Conservation (phyloP, 2,888 invertebrate genomes). For the Drosophila crucigera region DNA sequence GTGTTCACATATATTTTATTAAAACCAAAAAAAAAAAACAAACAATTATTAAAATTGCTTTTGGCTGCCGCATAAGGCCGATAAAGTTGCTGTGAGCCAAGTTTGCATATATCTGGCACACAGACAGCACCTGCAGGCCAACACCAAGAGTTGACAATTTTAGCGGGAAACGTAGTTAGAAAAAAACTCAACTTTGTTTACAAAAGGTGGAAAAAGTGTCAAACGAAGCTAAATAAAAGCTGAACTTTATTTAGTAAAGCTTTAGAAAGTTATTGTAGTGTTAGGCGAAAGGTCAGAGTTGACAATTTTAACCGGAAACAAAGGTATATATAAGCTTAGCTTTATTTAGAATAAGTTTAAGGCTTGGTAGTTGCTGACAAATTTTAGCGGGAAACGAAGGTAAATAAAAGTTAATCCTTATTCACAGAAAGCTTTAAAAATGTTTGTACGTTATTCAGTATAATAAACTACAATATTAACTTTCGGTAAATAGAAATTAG, state of each 20-base stretch:
- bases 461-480: neutral
- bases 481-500: neutral
- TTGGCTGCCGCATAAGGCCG: slow-evolving; percentile 37
- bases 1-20: slow-evolving; percentile 55
- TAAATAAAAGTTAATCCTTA: neutral
- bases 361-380: neutral
- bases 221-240: neutral
- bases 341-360: neutral
- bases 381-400: neutral
- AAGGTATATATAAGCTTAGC: neutral
- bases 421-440: neutral
- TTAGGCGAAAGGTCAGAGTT: neutral
- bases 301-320: neutral
- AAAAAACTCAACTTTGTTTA: neutral
- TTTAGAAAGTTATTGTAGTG: neutral
- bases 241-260: neutral
- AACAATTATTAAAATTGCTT: slow-evolving; percentile 79
- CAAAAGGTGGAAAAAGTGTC: neutral
- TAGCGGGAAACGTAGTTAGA: neutral
- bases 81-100: slow-evolving; percentile 32
- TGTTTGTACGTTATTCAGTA: neutral
- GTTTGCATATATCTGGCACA: slow-evolving; percentile 15
- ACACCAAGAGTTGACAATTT: slow-evolving; percentile 1
- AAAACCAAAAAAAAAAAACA: slow-evolving; percentile 35
- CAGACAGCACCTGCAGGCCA: slow-evolving; percentile 14